phyloP scores from a whole-genome alignment of 2,113 vertebrate genomes.

The Vidua macroura region DNA sequence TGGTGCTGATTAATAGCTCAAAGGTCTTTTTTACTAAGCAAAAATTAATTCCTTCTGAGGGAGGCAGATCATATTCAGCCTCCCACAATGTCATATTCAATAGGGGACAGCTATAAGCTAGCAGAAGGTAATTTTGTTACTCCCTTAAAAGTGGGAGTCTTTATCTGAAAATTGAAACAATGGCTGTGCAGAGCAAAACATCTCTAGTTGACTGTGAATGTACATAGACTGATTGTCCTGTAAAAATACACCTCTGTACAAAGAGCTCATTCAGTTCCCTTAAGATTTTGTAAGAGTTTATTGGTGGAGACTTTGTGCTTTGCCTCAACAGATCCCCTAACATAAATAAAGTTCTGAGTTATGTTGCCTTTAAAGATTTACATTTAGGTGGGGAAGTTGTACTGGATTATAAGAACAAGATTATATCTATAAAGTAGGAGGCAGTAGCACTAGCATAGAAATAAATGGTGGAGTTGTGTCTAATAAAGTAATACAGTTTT shows the following conservation, averaged over 20 bases:
- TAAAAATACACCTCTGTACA: not conserved
- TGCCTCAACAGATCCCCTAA: not conserved
- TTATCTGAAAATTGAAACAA: not conserved
- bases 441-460: not conserved
- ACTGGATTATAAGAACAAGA: not conserved
- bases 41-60: not conserved
- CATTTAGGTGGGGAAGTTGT: not conserved
- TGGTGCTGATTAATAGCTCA: not conserved
- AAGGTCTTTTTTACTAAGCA: not conserved
- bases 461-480: not conserved
- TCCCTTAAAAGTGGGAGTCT: not conserved
- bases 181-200: not conserved
- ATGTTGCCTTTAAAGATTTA: not conserved
- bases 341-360: not conserved
- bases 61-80: not conserved
- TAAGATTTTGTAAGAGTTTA: not conserved
- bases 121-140: not conserved
- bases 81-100: not conserved
- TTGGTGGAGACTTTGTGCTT: not conserved
- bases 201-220: not conserved
- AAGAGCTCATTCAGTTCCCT: not conserved
- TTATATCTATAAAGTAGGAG: not conserved
- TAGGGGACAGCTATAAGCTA: not conserved
- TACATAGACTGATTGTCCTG: not conserved
- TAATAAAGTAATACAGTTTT: not conserved